These are phyloP conservation scores for Piaya cayana DNA, from an alignment of 2,113 vertebrate genomes.

Conservation along the genomic window DNA sequence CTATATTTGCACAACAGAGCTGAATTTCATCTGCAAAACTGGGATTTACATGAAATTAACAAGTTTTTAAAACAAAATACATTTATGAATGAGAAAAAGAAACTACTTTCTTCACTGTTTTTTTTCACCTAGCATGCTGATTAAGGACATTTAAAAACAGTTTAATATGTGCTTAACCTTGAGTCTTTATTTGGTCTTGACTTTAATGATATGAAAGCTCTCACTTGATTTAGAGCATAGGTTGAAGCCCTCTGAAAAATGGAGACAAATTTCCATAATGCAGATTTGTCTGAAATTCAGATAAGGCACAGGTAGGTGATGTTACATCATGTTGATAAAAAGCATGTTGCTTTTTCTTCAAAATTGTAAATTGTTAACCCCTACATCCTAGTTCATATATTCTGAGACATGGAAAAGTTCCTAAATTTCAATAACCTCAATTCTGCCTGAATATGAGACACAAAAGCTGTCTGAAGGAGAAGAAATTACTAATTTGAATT, in stretches of 20 bases:
- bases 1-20: not conserved
- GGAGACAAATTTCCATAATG: constrained; percentile 5
- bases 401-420: not conserved
- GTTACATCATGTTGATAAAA: not conserved
- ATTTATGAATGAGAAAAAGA: not conserved
- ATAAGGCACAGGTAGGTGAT: not conserved
- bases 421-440: not conserved
- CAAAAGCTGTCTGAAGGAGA: not conserved
- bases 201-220: not conserved
- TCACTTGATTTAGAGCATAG: not conserved
- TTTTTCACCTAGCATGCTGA: not conserved
- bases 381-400: not conserved
- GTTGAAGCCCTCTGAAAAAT: not conserved
- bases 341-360: not conserved
- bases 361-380: not conserved
- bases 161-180: not conserved
- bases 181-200: not conserved
- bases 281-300: constrained; percentile 20
- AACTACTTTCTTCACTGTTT: not conserved
- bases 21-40: not conserved
- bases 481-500: not conserved
- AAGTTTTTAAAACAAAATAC: not conserved
- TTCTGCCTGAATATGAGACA: not conserved
- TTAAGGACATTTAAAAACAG: not conserved
- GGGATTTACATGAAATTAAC: not conserved